Percentiles rank a stretch among this genome's conserved stretches.
Conservation (phyloP, 2,888 invertebrate species). For the Drosophila greeni region DNA sequence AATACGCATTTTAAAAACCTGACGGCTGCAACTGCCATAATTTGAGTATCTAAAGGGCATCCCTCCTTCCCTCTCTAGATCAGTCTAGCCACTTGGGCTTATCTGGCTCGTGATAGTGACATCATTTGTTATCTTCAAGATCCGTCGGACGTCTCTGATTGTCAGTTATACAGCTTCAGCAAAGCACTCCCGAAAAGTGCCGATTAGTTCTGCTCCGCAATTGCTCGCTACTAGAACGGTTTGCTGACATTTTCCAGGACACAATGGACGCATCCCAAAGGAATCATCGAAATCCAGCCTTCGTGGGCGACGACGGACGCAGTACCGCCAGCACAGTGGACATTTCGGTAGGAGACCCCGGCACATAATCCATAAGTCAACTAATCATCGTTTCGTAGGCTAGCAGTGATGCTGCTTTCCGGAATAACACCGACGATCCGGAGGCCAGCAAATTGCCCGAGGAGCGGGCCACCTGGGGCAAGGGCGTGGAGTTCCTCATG, state of each 20-base stretch:
- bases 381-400: slow-evolving; percentile 46
- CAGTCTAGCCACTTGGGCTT: slow-evolving; percentile 5
- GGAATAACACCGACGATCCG: slow-evolving; percentile 37
- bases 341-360: slow-evolving; percentile 49
- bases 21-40: slow-evolving; percentile 12
- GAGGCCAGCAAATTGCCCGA: slow-evolving; percentile 40
- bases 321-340: slow-evolving; percentile 60
- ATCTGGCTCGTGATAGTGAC: slow-evolving; percentile 38
- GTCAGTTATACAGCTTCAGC: slow-evolving; percentile 57
- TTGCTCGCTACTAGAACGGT: slow-evolving; percentile 37
- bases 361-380: slow-evolving; percentile 32
- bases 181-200: slow-evolving; percentile 11
- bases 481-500: slow-evolving; percentile 78
- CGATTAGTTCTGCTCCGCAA: slow-evolving; percentile 41
- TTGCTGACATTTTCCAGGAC: slow-evolving; percentile 5
- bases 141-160: slow-evolving; percentile 44
- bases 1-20: neutral
- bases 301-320: slow-evolving; percentile 76
- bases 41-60: slow-evolving; percentile 28
- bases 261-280: slow-evolving; percentile 60
- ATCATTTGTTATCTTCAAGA: slow-evolving; percentile 44
- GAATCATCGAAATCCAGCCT: slow-evolving; percentile 70
- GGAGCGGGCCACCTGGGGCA: slow-evolving; percentile 78
- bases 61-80: slow-evolving; percentile 2
- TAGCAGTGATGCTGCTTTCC: slow-evolving; percentile 14